Conservation (phyloP, 2,888 invertebrate genomes). For the Netelia melanura region DNA sequence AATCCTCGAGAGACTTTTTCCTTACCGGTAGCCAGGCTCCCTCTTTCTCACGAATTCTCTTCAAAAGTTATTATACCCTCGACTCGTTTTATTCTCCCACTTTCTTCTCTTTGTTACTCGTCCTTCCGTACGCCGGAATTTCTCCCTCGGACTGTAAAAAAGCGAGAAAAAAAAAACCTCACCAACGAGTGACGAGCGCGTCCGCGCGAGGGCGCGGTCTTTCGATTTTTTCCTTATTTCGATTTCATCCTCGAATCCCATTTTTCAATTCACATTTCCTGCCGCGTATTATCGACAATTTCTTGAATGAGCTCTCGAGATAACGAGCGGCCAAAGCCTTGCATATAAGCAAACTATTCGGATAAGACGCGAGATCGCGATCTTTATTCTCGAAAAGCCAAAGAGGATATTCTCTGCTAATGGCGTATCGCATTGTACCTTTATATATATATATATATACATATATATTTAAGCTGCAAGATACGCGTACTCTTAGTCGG, state of each 20-base stretch:
- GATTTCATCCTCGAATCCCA: background rate
- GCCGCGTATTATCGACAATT: background rate
- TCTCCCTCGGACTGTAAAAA: conserved; percentile 5
- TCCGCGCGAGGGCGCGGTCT: background rate
- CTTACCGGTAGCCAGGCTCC: too few species aligned
- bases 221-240: background rate
- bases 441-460: background rate
- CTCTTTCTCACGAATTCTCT: conserved; percentile 30
- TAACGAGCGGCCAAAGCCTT: conserved; percentile 3
- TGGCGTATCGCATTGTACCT: background rate
- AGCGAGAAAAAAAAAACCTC: conserved; percentile 3
- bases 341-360: background rate
- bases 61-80: conserved; percentile 14
- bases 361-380: background rate
- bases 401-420: background rate
- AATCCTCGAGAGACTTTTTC: background rate
- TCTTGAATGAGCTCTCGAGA: background rate
- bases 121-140: conserved; percentile 17
- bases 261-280: background rate
- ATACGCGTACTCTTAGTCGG: conserved; percentile 8
- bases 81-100: background rate
- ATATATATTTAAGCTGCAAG: background rate
- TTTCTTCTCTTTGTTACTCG: conserved; percentile 23
- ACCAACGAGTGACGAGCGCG: conserved; percentile 9
- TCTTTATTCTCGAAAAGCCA: background rate